Conservation (phyloP, 2,113 vertebrate genomes). For the Centropus bengalensis region DNA sequence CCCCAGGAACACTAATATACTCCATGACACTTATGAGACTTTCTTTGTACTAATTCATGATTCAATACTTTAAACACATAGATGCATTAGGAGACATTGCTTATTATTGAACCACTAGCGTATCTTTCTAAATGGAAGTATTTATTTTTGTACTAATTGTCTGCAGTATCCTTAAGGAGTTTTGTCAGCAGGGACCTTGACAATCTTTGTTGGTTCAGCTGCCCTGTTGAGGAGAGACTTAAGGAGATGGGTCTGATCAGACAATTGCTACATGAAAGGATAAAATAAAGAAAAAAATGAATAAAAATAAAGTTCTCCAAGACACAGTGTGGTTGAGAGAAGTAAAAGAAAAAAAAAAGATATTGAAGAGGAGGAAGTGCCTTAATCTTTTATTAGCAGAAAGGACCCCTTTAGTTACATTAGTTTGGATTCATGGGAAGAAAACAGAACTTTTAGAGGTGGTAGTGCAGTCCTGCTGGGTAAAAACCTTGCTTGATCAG, state of each 20-base stretch:
- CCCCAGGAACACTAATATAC: not conserved
- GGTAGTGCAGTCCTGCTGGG: rapidly evolving
- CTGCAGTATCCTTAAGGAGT: not conserved
- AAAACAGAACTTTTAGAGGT: not conserved
- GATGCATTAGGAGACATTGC: not conserved
- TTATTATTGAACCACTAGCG: not conserved
- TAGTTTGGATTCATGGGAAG: not conserved
- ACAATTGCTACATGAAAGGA: not conserved
- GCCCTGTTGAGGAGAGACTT: not conserved
- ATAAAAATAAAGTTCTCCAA: not conserved
- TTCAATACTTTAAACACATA: not conserved
- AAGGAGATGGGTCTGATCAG: not conserved
- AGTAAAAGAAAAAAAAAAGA: not conserved
- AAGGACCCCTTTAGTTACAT: not conserved
- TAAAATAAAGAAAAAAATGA: not conserved
- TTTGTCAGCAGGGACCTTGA: not conserved
- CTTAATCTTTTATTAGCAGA: not conserved
- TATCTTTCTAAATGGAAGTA: not conserved
- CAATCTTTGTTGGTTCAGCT: not conserved
- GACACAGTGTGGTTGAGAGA: not conserved
- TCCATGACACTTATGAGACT: not conserved
- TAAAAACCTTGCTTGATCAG: not conserved
- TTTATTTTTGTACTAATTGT: not conserved
- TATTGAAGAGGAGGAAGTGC: not conserved
- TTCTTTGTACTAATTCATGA: not conserved